Base-by-base conservation (phyloP, 1,140 invertebrate genomes). In the Leucophenga varia region DNA sequence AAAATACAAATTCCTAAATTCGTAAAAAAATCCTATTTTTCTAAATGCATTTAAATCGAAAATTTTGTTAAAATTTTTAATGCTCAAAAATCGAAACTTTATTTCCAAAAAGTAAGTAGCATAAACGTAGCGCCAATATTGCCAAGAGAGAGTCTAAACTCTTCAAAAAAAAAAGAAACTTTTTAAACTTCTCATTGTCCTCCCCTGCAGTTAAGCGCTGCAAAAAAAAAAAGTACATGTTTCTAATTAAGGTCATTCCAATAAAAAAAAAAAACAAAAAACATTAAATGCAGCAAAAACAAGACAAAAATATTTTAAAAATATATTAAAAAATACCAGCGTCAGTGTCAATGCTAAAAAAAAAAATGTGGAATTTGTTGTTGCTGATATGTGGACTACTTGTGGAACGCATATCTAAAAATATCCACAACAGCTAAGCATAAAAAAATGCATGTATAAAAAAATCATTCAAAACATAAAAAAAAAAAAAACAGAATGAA, bases 211-310 rank as follows among this genome's bases (percentile, higher is more conserved):
- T 61, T 58, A 65, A 59, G 49, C 56, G 58, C 55, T 40, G 50
- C 45, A 51, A 63, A 64, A n/a, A n/a, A n/a, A n/a, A n/a, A n/a
- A 65, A 65, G 63, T 67, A 67, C 63, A 67, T 63, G 63, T 67
- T 67, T 67, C 63, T 67, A 67, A 67, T 67, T 61, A 67, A 67
- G 63, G 63, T 67, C 63, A 67, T 67, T 67, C 63, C 63, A 67
- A 67, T 67, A 59, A 67, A 63, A 67, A 65, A 63, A 68, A 59
- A 65, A 68, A 63, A 57, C 54, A 49, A 67, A 67, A 50, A 51
- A 56, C 48, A n/a, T n/a, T n/a, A n/a, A n/a, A n/a, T n/a, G n/a
- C n/a, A n/a, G n/a, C n/a, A n/a, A n/a, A n/a, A n/a, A n/a, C n/a
- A n/a, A n/a, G n/a, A n/a, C n/a, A n/a, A n/a, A 30, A 30, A 30